Conservation (phyloP, 2,113 vertebrate species). For the Mus spicilegus region DNA sequence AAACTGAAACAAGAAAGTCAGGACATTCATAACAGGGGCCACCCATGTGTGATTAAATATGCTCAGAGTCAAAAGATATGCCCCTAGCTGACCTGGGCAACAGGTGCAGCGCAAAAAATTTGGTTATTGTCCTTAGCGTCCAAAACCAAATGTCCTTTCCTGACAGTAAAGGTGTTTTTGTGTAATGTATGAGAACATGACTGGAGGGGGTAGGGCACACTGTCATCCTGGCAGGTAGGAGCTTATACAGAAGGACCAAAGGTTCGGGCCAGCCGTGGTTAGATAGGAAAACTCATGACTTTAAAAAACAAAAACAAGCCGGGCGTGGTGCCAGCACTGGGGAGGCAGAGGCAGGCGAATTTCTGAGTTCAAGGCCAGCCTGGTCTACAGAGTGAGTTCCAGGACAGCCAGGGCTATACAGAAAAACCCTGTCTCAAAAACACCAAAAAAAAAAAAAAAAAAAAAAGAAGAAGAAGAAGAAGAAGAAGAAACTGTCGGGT, state of each 20-base stretch:
- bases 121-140: neutral
- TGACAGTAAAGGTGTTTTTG: neutral
- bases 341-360: neutral
- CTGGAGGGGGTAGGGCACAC: neutral
- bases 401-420: neutral
- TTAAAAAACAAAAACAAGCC: neutral
- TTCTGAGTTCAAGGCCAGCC: neutral
- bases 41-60: too few species aligned
- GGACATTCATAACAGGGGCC: neutral
- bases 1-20: neutral
- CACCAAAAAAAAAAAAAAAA: neutral
- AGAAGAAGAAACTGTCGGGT: too few species aligned
- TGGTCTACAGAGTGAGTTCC: neutral
- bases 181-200: neutral
- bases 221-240: neutral
- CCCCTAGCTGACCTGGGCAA: neutral
- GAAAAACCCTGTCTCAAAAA: neutral
- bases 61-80: neutral
- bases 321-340: neutral
- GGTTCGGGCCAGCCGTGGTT: neutral
- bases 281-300: neutral
- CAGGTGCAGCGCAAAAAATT: accelerated
- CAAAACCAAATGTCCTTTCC: neutral
- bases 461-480: too few species aligned
- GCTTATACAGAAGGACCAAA: neutral